A percentile compares a stretch with the other conserved stretches of the same genome.
These are phyloP conservation scores for Amblyornis subalaris DNA, from an alignment of 2,113 vertebrate genomes.

Conservation along the genomic window DNA sequence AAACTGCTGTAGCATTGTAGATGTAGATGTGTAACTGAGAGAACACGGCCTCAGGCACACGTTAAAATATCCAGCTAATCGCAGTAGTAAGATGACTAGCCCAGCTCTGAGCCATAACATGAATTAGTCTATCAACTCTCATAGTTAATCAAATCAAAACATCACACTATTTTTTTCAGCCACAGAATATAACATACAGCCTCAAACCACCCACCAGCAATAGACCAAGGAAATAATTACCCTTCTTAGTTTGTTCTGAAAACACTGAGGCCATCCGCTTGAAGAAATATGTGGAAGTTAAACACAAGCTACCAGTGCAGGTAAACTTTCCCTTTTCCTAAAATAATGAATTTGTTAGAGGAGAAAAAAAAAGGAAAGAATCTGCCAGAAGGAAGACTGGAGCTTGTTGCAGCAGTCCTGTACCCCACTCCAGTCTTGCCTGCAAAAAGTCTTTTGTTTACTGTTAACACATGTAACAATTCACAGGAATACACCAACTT, in stretches of 20 bases:
- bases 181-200: background rate
- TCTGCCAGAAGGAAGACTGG: background rate
- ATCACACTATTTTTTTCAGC: background rate
- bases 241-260: background rate
- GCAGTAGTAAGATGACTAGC: background rate
- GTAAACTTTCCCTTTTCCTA: background rate
- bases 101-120: background rate
- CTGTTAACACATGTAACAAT: background rate
- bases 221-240: background rate
- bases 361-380: background rate
- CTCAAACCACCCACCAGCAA: background rate
- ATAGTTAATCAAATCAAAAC: constrained; percentile 48
- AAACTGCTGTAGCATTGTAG: background rate
- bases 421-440: background rate
- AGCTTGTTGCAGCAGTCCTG: background rate
- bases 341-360: background rate
- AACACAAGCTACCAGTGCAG: background rate
- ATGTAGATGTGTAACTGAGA: constrained; percentile 15
- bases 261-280: background rate
- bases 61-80: constrained; percentile 21
- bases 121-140: constrained; percentile 41
- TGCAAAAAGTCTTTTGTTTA: background rate
- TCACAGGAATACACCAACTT: background rate
- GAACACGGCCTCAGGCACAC: background rate
- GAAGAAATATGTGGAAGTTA: background rate